These are phyloP conservation scores for Ariopsis seemanni DNA, from an alignment of 2,113 vertebrate species.

Conservation along the genomic window DNA sequence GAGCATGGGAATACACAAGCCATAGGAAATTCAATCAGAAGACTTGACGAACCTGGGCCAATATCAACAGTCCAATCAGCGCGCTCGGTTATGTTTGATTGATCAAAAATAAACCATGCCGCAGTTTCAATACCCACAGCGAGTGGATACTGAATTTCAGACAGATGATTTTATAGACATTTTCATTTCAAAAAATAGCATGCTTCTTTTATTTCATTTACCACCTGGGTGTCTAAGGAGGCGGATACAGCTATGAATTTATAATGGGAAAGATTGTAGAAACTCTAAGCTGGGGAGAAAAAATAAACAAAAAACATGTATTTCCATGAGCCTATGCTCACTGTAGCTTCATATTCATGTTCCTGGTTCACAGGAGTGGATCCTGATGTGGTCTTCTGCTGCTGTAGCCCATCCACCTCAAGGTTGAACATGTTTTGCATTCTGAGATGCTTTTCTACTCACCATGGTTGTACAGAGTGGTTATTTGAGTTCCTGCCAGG, in stretches of 20 bases:
- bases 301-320: not conserved
- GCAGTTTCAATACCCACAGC: not conserved
- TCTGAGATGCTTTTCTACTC: slow-evolving; percentile 8
- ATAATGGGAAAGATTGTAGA: not conserved
- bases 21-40: slow-evolving; percentile 43
- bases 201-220: not conserved
- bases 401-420: not conserved
- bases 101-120: slow-evolving; percentile 37
- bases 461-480: not conserved
- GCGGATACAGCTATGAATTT: not conserved
- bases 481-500: not conserved
- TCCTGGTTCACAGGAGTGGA: not conserved
- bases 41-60: not conserved
- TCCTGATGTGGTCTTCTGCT: not conserved
- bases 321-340: not conserved
- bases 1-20: slow-evolving; percentile 2
- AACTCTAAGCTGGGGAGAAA: not conserved
- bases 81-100: slow-evolving; percentile 39
- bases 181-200: not conserved
- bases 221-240: not conserved
- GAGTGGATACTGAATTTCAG: slow-evolving; percentile 22
- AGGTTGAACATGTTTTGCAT: not conserved
- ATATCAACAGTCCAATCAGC: slow-evolving; percentile 50
- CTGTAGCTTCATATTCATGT: not conserved
- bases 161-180: slow-evolving; percentile 11